A percentile compares a stretch with the other conserved stretches of the same genome.
Evolutionary conservation across 2,888 invertebrate species (phyloP).

Genomic region (Pterobdella sp.): DNA sequence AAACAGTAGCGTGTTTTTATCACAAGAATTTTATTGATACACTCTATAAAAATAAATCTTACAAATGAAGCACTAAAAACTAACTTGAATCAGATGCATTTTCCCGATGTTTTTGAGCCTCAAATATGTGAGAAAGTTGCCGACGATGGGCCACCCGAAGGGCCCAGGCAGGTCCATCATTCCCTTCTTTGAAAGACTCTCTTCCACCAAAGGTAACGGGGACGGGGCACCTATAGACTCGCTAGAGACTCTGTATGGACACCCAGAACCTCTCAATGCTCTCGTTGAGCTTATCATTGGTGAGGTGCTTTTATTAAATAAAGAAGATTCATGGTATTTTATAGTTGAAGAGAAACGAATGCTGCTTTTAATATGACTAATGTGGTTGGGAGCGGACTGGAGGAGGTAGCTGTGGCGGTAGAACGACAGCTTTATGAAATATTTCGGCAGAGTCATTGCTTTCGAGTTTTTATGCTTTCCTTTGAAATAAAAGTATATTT

Average conservation of each 20-base stretch:
- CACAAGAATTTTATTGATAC: no score
- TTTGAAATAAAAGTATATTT: no score
- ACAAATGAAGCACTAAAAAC: no score
- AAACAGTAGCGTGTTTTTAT: no score
- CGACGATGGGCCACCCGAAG: constrained; percentile 44
- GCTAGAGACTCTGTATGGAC: background rate
- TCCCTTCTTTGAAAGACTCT: constrained; percentile 30
- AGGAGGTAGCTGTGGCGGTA: background rate
- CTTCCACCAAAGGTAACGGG: background rate
- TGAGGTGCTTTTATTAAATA: background rate
- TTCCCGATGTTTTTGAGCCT: constrained; percentile 45
- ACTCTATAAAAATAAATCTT: no score
- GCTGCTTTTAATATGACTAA: background rate
- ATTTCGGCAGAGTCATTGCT: background rate
- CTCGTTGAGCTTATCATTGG: background rate
- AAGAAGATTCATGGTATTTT: no score
- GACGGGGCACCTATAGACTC: background rate
- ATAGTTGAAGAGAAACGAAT: no score
- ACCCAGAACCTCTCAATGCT: constrained; percentile 13
- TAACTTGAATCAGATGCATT: constrained; percentile 47
- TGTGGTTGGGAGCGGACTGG: background rate
- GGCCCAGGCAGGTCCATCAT: constrained; percentile 46
- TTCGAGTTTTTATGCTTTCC: no score
- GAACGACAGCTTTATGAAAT: background rate
- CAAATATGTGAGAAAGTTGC: constrained; percentile 46